phyloP scores from a whole-genome alignment of 2,797 vertebrate genomes.

The Euthynnus affinis region DNA sequence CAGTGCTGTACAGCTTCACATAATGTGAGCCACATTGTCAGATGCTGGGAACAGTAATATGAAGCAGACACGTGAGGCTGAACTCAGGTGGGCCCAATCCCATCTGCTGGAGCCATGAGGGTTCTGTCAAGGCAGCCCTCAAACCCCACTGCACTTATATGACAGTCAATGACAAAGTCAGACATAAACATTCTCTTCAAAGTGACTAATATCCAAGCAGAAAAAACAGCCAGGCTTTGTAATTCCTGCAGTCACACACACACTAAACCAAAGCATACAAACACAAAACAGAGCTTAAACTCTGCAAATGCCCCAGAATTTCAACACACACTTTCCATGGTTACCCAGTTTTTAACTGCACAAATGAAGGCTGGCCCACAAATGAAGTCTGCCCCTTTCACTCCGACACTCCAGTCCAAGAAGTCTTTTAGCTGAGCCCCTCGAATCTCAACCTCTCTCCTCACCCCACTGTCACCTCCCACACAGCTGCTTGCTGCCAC shows the following conservation, averaged over 20 bases:
- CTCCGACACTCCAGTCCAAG: constrained; percentile 44
- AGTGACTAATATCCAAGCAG: not conserved
- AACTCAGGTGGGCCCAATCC: constrained; percentile 75
- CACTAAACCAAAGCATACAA: constrained; percentile 2
- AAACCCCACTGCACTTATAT: constrained; percentile 6
- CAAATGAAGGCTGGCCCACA: constrained; percentile 36
- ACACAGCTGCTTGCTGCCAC: constrained; percentile 77
- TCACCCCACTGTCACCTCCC: constrained; percentile 78
- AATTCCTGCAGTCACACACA: constrained; percentile 13
- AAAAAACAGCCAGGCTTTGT: constrained; percentile 13
- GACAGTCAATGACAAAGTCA: constrained; percentile 20
- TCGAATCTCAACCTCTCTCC: constrained; percentile 60
- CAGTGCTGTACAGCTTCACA: constrained; percentile 57
- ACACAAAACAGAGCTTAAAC: constrained; percentile 11
- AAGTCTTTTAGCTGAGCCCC: constrained; percentile 53
- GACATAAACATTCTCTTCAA: not conserved
- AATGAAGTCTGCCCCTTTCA: constrained; percentile 50
- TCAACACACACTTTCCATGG: constrained; percentile 7
- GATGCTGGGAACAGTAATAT: constrained; percentile 67
- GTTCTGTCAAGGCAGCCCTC: constrained; percentile 38
- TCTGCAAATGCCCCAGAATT: not conserved
- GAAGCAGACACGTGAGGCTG: constrained; percentile 72
- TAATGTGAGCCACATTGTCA: constrained; percentile 84
- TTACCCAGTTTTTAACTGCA: constrained; percentile 10
- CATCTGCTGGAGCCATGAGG: constrained; percentile 57